A percentile compares a stretch with the other conserved stretches of the same genome.
Conservation (phyloP, 1,140 invertebrate species). For the Papilio machaon region DNA sequence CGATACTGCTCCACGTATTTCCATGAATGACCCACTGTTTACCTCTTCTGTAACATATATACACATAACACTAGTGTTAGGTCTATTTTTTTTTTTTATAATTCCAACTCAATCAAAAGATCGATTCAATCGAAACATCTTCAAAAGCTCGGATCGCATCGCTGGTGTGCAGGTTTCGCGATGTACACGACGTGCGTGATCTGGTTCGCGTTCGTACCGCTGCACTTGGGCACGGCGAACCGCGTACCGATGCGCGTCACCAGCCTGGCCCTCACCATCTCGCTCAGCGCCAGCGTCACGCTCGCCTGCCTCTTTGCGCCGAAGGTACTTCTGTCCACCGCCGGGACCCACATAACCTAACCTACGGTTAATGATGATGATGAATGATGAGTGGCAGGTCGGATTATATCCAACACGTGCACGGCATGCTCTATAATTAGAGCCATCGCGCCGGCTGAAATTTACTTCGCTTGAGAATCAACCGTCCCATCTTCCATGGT, state of each 20-base stretch:
- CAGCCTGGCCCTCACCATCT: slow-evolving; percentile 96
- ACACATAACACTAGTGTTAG: neutral
- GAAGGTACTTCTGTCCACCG: slow-evolving; percentile 84
- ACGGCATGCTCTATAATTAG: neutral
- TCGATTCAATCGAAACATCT: no score
- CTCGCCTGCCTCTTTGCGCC: slow-evolving; percentile 94
- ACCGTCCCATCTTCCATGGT: no score
- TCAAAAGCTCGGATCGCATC: no score
- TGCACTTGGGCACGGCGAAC: slow-evolving; percentile 94
- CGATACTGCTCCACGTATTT: neutral
- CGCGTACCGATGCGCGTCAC: slow-evolving; percentile 93
- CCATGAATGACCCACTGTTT: no score
- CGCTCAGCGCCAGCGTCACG: slow-evolving; percentile 94
- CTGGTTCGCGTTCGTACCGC: slow-evolving; percentile 95
- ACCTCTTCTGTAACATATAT: no score
- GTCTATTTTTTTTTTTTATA: neutral
- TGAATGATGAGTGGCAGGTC: no score
- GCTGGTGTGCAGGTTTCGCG: slow-evolving; percentile 87
- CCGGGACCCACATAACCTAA: neutral
- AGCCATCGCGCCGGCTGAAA: no score
- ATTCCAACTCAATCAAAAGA: no score
- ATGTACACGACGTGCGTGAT: slow-evolving; percentile 98
- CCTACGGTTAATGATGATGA: no score
- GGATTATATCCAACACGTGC: neutral
- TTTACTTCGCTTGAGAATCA: no score